Evolutionary conservation across 1,140 invertebrate genomes (phyloP).

Genomic region (Triops cancriformis): DNA sequence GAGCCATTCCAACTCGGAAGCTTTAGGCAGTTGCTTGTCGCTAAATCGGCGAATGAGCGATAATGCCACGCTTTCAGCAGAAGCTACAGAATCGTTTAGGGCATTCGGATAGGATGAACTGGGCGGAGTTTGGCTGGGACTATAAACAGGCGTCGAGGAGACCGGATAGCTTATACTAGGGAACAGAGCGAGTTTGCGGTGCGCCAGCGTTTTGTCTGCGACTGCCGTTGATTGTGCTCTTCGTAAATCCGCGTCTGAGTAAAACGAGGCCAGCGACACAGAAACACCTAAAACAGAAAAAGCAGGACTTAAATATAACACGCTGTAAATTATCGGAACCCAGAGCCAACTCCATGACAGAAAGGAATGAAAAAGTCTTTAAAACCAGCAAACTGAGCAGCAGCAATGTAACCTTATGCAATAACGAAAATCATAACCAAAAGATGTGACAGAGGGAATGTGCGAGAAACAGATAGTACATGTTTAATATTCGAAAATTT

Average conservation of each 20-base stretch:
- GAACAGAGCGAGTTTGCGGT: constrained; percentile 30
- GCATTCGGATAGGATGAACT: not conserved
- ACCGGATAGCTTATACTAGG: constrained; percentile 27
- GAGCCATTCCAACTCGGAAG: constrained; percentile 72
- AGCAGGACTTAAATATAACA: not conserved
- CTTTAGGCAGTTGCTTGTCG: constrained; percentile 64
- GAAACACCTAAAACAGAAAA: constrained; percentile 43
- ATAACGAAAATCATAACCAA: too few relatives aligned
- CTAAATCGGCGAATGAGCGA: constrained; percentile 66
- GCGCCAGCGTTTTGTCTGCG: constrained; percentile 29
- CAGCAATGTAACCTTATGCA: too few relatives aligned
- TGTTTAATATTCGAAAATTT: too few relatives aligned
- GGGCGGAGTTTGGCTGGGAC: constrained; percentile 24
- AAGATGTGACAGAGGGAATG: too few relatives aligned
- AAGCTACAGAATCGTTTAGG: constrained; percentile 43
- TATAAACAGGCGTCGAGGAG: constrained; percentile 28
- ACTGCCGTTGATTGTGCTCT: constrained; percentile 38
- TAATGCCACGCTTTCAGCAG: constrained; percentile 69
- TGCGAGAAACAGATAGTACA: too few relatives aligned
- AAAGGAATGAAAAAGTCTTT: too few relatives aligned
- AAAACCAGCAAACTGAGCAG: too few relatives aligned
- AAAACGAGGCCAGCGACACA: constrained; percentile 53
- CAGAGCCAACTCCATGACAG: too few relatives aligned
- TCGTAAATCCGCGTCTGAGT: constrained; percentile 44
- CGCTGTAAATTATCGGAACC: too few relatives aligned